Evolutionary conservation across 2,797 vertebrate genomes (phyloP).

Genomic region (Caiman crocodilus): DNA sequence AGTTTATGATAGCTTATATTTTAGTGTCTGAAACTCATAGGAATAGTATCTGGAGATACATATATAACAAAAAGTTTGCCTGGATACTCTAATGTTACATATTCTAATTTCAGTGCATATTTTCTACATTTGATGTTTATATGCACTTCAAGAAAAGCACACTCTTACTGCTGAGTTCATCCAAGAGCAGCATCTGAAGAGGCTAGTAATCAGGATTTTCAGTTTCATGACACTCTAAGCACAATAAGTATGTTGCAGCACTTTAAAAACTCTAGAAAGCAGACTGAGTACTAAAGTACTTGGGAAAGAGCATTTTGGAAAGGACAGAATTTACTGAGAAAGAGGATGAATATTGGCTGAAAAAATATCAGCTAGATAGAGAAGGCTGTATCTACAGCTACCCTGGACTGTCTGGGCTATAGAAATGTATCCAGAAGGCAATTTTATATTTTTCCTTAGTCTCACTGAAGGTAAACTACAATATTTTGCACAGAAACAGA

Average conservation of each 20-base stretch:
- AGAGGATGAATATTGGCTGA: too few species aligned
- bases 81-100: neutral
- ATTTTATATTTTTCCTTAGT: too few species aligned
- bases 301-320: neutral
- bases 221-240: neutral
- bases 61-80: neutral
- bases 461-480: too few species aligned
- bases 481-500: too few species aligned
- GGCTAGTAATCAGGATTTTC: neutral
- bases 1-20: neutral
- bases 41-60: neutral
- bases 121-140: neutral
- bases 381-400: too few species aligned
- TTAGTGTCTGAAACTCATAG: neutral
- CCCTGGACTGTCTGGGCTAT: too few species aligned
- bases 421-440: too few species aligned
- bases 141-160: neutral
- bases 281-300: neutral
- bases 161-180: neutral
- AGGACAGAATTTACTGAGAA: neutral
- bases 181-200: neutral
- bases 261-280: neutral
- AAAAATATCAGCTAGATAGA: too few species aligned
- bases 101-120: neutral
- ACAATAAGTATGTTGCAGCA: neutral